Percentiles rank a stretch among this genome's conserved stretches.
Evolutionary conservation across 2,888 invertebrate genomes (phyloP).

Genomic region (Drosophila falleni): DNA sequence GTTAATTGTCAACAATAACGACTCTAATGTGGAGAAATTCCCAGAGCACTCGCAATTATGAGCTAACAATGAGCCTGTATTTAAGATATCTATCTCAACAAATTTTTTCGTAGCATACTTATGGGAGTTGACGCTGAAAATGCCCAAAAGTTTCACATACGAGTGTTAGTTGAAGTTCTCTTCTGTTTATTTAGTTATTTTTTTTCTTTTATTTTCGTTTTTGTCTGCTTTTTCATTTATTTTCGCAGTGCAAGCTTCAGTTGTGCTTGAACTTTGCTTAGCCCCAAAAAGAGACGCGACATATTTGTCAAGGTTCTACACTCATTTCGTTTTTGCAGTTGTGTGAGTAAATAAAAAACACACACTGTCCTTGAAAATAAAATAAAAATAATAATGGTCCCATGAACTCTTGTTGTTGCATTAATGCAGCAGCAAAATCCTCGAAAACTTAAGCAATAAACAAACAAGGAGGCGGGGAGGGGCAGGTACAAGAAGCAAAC

Average conservation of each 20-base stretch:
- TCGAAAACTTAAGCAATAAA: neutral
- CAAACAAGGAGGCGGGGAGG: neutral
- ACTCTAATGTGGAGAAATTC: neutral
- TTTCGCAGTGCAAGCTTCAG: conserved; percentile 12
- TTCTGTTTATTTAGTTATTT: neutral
- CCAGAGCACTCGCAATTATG: neutral
- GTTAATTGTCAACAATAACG: conserved; percentile 31
- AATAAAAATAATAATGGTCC: conserved; percentile 1
- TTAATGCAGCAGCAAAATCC: conserved; percentile 2
- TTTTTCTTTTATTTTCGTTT: neutral
- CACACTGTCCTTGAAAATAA: conserved; percentile 18
- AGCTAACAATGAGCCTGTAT: neutral
- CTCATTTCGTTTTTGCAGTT: conserved; percentile 9
- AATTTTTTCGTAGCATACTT: conserved; percentile 14
- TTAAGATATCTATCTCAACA: neutral
- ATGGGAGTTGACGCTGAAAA: neutral
- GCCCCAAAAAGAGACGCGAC: conserved; percentile 36
- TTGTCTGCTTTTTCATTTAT: neutral
- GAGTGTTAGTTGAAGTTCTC: neutral
- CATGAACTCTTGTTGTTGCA: conserved; percentile 11
- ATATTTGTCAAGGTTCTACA: conserved; percentile 39
- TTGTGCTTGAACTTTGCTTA: conserved; percentile 38
- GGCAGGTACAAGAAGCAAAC: neutral
- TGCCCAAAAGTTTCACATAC: conserved; percentile 1
- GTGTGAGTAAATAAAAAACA: neutral